Conservation (phyloP, 2,797 vertebrate species). For the Chloroceryle inda region DNA sequence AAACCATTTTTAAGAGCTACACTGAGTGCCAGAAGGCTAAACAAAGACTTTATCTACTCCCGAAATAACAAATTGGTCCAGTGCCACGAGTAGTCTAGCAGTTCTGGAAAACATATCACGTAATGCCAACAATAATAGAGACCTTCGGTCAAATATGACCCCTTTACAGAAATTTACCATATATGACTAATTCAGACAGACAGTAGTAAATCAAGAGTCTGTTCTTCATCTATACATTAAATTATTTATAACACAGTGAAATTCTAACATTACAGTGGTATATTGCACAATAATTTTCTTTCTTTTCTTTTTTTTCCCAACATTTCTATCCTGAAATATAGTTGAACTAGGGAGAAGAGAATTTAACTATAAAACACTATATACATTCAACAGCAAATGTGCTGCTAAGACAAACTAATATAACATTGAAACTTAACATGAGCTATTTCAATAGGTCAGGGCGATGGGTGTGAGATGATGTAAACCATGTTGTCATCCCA, state of each 20-base stretch:
- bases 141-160: slow-evolving; percentile 34
- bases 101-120: slow-evolving; percentile 40
- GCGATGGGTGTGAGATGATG: not conserved
- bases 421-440: not conserved
- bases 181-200: slow-evolving; percentile 54
- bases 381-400: not conserved
- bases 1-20: slow-evolving; percentile 59
- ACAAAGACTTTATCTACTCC: slow-evolving; percentile 58
- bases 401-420: slow-evolving; percentile 10
- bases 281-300: slow-evolving; percentile 3
- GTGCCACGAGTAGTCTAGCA: slow-evolving; percentile 20
- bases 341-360: not conserved
- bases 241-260: slow-evolving; percentile 40
- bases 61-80: slow-evolving; percentile 54
- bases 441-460: not conserved
- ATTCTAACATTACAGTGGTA: slow-evolving; percentile 24
- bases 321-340: not conserved
- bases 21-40: slow-evolving; percentile 51
- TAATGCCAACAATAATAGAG: slow-evolving; percentile 69
- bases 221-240: slow-evolving; percentile 14
- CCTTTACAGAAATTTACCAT: slow-evolving; percentile 32
- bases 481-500: not conserved
- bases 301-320: not conserved
- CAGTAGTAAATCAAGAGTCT: slow-evolving; percentile 22
- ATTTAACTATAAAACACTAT: not conserved